Percentiles rank a stretch among this genome's conserved stretches.
Conservation (phyloP, 2,797 vertebrate species). For the Lycodopsis pacificus region DNA sequence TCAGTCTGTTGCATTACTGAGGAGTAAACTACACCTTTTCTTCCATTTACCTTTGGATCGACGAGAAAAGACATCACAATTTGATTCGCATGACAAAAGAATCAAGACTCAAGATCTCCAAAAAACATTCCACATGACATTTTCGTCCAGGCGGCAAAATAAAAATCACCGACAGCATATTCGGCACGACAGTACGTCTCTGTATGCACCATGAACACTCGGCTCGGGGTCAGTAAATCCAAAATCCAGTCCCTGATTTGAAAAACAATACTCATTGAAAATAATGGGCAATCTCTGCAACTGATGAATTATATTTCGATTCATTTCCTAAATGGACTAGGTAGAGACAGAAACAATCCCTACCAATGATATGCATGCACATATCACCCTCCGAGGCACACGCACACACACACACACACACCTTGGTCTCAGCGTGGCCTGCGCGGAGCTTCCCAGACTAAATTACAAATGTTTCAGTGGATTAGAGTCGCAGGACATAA, state of each 20-base stretch:
- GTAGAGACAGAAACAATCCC: slow-evolving; percentile 74
- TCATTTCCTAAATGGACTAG: slow-evolving; percentile 71
- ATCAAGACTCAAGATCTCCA: accelerated
- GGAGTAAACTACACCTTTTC: neutral
- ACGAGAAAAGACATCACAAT: neutral
- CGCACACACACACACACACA: slow-evolving; percentile 49
- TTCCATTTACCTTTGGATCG: neutral
- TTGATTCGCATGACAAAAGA: neutral
- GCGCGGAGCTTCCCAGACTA: slow-evolving; percentile 86
- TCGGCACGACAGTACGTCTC: slow-evolving; percentile 10
- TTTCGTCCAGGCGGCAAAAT: neutral
- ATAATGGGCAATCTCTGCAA: slow-evolving; percentile 70
- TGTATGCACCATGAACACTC: slow-evolving; percentile 1
- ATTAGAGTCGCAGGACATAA: slow-evolving; percentile 93
- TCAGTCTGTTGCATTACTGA: neutral
- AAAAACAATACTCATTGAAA: slow-evolving; percentile 71
- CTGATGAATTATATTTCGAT: slow-evolving; percentile 74
- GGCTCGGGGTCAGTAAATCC: slow-evolving; percentile 23
- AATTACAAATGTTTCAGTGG: slow-evolving; percentile 93
- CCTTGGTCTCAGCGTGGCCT: slow-evolving; percentile 78
- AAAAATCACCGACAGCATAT: neutral
- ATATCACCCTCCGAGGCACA: slow-evolving; percentile 41
- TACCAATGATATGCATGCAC: slow-evolving; percentile 64
- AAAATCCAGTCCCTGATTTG: slow-evolving; percentile 52
- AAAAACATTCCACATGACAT: neutral